Evolutionary conservation across 2,113 vertebrate species (phyloP).

Genomic region (Machaerirhynchus nigripectus): DNA sequence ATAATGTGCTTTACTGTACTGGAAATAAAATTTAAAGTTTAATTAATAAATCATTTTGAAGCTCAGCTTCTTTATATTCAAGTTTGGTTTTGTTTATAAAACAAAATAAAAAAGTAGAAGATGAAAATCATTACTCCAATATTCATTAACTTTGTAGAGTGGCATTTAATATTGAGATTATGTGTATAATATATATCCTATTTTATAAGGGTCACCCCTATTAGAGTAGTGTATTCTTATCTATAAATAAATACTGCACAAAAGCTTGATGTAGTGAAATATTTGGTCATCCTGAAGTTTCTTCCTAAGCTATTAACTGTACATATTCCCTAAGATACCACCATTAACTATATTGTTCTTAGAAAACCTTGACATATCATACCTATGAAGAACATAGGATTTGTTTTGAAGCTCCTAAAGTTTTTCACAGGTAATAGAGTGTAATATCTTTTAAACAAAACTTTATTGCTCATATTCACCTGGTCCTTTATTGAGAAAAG

Average conservation of each 20-base stretch:
- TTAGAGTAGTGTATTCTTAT: neutral
- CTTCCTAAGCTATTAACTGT: neutral
- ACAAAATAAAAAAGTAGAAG: neutral
- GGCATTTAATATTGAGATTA: neutral
- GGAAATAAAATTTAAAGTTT: neutral
- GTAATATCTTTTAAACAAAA: neutral
- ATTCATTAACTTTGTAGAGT: neutral
- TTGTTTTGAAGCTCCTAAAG: neutral
- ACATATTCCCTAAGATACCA: neutral
- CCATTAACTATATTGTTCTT: neutral
- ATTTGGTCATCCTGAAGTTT: neutral
- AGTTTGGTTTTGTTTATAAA: neutral
- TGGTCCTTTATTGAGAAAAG: rapidly evolving
- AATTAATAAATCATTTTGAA: neutral
- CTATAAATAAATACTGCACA: neutral
- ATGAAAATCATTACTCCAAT: neutral
- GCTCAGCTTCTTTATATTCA: neutral
- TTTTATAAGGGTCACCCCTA: neutral
- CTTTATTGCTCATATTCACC: neutral
- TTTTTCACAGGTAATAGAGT: neutral
- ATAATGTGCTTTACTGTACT: neutral
- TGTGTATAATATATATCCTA: neutral
- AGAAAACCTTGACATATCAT: neutral
- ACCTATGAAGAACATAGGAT: neutral
- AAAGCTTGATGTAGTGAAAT: neutral